Evolutionary conservation across 2,113 vertebrate genomes (phyloP), one percentile per base, ranked within the genome.

Genomic region (Varanus salvator): DNA sequence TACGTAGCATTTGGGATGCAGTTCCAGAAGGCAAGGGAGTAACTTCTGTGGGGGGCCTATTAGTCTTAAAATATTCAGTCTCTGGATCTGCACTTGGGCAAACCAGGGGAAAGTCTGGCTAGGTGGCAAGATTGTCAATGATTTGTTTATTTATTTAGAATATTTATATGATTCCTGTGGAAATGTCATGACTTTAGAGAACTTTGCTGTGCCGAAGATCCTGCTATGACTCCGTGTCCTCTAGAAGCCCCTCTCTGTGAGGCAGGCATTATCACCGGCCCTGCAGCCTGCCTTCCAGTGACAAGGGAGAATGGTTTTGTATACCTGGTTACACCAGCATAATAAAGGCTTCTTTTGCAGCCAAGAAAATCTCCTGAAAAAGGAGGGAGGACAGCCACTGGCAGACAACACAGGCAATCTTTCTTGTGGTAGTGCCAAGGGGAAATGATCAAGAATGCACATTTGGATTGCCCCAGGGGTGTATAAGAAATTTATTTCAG

Each of bases 1-100:
- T 91, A 44, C 38, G 38, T 44, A 92, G 64, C 68, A 89, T 85
- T 52, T 90, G 86, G 93, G 8, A n/a, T 57, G 54, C 29, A 57
- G 17, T 57, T 54, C 54, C 31, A 34, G 71, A 31, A 74, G 57
- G 8, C 57, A 60, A 54, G 6, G 7, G 31, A 3, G 31, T 64
- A 34, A 8, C n/a, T 82, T 64, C 57, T 23, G 31, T 34, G 54
- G 54, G 31, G 17, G 64, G 66, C 21, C 23, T 38, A 44, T 34
- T 21, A 57, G 4, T 81, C 60, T 38, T 44, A 84, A 84, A 21
- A 7, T 23, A 15, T 38, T 44, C 44, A 4, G 4, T 38, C n/a
- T 44, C 21, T 83, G 64, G 38, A 23, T 44, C 60, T 27, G 38
- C 81, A 66, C 4, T 34, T 77, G 23, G 48, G 19, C 7, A 64